Conservation (phyloP, 2,113 vertebrate genomes). For the Hepsetus odoe region DNA sequence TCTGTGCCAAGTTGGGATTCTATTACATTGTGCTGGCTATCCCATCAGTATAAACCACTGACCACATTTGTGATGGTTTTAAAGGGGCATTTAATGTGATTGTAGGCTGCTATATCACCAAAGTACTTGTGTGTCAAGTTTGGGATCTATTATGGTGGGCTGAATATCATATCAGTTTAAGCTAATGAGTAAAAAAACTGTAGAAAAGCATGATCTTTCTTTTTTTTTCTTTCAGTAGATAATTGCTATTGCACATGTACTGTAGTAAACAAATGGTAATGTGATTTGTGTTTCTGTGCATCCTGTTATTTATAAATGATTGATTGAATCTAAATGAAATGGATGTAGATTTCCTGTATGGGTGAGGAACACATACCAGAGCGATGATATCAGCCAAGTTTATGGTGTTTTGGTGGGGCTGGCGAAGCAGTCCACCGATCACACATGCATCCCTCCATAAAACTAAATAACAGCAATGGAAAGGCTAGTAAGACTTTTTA, state of each 20-base stretch:
- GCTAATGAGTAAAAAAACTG: no score
- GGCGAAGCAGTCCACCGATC: constrained; percentile 42
- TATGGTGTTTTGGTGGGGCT: constrained; percentile 42
- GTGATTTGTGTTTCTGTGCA: constrained; percentile 10
- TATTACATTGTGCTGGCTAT: constrained; percentile 3
- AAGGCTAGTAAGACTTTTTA: constrained; percentile 63
- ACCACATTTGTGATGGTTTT: background rate
- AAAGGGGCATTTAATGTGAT: background rate
- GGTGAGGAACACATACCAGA: constrained; percentile 42
- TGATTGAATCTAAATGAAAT: constrained; percentile 39
- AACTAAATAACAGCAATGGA: constrained; percentile 59
- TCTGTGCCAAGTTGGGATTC: constrained; percentile 1
- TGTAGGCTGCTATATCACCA: background rate
- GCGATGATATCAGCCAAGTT: constrained; percentile 39
- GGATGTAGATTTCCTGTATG: constrained; percentile 33
- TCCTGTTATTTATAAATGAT: constrained; percentile 34
- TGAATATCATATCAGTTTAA: no score
- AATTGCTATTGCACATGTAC: constrained; percentile 1
- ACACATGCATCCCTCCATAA: constrained; percentile 53
- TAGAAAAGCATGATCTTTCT: background rate
- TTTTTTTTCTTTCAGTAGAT: background rate
- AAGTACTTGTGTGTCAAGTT: background rate
- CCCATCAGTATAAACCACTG: background rate
- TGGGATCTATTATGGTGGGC: background rate
- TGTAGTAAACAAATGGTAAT: background rate